Evolutionary conservation across 2,113 vertebrate species (phyloP), one percentile per base, ranked within the genome.

Genomic region (Chroicocephalus ridibundus): DNA sequence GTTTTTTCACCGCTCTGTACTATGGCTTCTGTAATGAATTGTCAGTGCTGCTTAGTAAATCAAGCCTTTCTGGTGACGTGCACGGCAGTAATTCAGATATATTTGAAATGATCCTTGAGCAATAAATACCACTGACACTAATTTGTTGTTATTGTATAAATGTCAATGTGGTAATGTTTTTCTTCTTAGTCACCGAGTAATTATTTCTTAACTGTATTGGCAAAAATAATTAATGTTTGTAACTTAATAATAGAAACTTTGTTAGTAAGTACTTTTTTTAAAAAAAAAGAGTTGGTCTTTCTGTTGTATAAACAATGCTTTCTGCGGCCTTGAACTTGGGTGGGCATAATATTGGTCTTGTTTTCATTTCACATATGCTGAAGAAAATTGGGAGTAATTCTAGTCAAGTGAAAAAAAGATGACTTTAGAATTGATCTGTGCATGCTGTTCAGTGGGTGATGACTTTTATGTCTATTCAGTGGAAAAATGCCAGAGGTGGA

Each of bases 401-500:
- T 68, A 54, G 47, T 75, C 24, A 49, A 31, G 34, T 82, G 21
- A 57, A 84, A 52, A 31, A 10, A 26, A 27, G 13, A 6, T 0
- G 7, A 74, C 24, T 54, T 83, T 70, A 47, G 42, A 66, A 51
- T 32, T 64, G 60, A 52, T 57, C 18, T 81, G 24, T 88, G 42
- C 34, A 6, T 62, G 17, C 38, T 66, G 40, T 52, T 90, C n/a
- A 66, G 34, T 82, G 65, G 88, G 46, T 86, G 65, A 55, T 79
- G 29, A 11, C 57, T 90, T 80, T 24, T 86, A 7, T 94, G 24
- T 96, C 95, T 83, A 2, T 74, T 90, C 94, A 99, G 99, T 14
- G 99, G 99, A 20, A 99, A 98, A 91, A 99, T 99, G 99, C 99
- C 99, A 2, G 98, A 98, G 75, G 99, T 99, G 97, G 99, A 99